A percentile compares a stretch with the other conserved stretches of the same genome.
phyloP scores from a whole-genome alignment of 2,888 invertebrate genomes.

The Xylophagus ater region DNA sequence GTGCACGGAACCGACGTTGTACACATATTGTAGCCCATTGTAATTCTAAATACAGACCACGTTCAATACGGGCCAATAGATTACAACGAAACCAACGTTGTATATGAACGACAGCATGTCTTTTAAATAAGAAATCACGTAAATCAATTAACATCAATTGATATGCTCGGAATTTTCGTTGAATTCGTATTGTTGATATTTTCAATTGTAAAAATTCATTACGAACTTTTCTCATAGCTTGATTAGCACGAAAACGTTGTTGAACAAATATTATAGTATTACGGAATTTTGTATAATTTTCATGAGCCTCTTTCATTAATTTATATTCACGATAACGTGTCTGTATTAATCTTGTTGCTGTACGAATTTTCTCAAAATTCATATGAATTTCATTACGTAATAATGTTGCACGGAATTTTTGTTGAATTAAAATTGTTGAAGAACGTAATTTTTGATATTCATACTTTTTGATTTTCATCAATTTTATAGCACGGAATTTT shows the following conservation, averaged over 20 bases:
- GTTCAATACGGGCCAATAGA: conserved; percentile 21
- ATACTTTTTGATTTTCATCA: conserved; percentile 22
- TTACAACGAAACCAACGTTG: too few species aligned
- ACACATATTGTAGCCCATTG: conserved; percentile 24
- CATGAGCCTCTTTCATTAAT: conserved; percentile 16
- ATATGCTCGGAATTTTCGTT: conserved; percentile 27
- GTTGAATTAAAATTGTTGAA: conserved; percentile 36
- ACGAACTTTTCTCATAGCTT: conserved; percentile 25
- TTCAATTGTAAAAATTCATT: conserved; percentile 23
- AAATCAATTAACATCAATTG: conserved; percentile 9
- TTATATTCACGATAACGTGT: conserved; percentile 23
- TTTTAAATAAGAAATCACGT: conserved; percentile 11
- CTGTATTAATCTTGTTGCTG: conserved; percentile 27
- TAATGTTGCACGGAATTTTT: conserved; percentile 33
- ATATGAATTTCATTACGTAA: conserved; percentile 25
- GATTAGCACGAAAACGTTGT: conserved; percentile 34
- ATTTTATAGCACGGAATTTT: conserved; percentile 25
- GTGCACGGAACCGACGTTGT: conserved; percentile 5
- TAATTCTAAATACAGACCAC: conserved; percentile 22
- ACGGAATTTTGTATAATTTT: conserved; percentile 20
- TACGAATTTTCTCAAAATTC: conserved; percentile 23
- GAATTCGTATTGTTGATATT: conserved; percentile 25
- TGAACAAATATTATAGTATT: conserved; percentile 28
- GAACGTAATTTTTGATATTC: conserved; percentile 26
- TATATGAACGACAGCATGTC: too few species aligned